A percentile compares a stretch with the other conserved stretches of the same genome.
These are phyloP conservation scores for Crax fasciolata DNA, from an alignment of 2,797 vertebrate species.

Conservation along the genomic window DNA sequence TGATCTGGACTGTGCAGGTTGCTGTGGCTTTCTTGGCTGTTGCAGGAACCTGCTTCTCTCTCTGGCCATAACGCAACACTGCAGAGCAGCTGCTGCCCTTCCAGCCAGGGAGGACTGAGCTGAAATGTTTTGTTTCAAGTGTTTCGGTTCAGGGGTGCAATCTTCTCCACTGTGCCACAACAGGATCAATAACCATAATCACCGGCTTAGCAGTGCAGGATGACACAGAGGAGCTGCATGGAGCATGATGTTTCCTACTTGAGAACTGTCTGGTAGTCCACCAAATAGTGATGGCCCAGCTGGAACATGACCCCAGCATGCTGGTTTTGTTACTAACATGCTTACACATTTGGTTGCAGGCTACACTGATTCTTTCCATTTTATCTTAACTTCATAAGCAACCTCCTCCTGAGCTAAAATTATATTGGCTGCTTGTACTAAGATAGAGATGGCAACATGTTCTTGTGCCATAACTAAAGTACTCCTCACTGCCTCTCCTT, in stretches of 20 bases:
- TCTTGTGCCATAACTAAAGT: constrained; percentile 3
- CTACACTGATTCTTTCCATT: background rate
- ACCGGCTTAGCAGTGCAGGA: background rate
- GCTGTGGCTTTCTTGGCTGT: background rate
- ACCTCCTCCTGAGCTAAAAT: constrained; percentile 27
- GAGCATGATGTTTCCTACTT: background rate
- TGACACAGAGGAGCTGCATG: background rate
- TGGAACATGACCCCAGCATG: fast-evolving
- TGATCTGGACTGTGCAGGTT: fast-evolving
- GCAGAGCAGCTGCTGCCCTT: background rate
- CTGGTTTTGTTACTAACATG: background rate
- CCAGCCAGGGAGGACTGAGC: fast-evolving
- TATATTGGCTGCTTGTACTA: background rate
- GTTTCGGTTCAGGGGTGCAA: background rate
- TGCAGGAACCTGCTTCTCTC: fast-evolving
- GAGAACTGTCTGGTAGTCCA: background rate
- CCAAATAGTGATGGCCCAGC: background rate
- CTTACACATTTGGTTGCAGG: background rate
- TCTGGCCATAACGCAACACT: fast-evolving
- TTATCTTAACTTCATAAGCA: constrained; percentile 18
- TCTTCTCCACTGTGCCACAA: background rate
- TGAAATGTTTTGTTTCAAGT: background rate
- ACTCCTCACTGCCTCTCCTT: background rate
- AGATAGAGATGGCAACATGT: constrained; percentile 18
- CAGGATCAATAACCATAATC: background rate